These are phyloP conservation scores for Dendrolimus pini DNA, from an alignment of 2,888 invertebrate genomes.

Conservation along the genomic window DNA sequence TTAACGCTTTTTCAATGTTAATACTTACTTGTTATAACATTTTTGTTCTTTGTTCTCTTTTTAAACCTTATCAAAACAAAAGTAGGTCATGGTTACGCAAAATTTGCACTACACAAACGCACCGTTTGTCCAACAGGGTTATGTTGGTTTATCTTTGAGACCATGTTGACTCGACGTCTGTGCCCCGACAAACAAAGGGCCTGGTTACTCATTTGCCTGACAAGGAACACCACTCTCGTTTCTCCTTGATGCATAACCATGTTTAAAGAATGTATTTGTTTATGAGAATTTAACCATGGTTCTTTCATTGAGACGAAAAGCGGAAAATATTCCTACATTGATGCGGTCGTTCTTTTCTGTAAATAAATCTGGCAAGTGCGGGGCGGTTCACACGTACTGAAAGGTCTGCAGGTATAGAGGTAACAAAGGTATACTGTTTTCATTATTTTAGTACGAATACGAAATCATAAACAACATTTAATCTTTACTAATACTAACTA, in stretches of 20 bases:
- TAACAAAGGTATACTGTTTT: no score
- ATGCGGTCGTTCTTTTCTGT: no score
- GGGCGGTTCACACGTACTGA: no score
- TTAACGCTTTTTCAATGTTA: background rate
- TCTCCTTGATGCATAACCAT: conserved; percentile 36
- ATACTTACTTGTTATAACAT: background rate
- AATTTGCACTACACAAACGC: conserved; percentile 29
- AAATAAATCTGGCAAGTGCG: no score
- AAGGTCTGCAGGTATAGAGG: no score
- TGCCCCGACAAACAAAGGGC: conserved; percentile 32
- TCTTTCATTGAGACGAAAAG: background rate
- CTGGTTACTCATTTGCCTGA: conserved; percentile 40
- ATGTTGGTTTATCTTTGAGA: conserved; percentile 31
- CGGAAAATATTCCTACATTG: no score
- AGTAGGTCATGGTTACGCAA: conserved; percentile 32
- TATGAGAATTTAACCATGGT: conserved; percentile 6
- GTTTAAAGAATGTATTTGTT: conserved; percentile 12
- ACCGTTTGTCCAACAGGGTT: conserved; percentile 27
- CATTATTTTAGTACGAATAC: no score
- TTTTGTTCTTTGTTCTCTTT: background rate
- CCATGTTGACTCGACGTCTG: conserved; percentile 18
- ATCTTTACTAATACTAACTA: no score
- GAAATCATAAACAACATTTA: no score
- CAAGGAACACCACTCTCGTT: conserved; percentile 49
- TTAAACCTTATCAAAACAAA: conserved; percentile 15